Base-by-base conservation (phyloP, 2,888 invertebrate genomes). In the Epinotia nisella region DNA sequence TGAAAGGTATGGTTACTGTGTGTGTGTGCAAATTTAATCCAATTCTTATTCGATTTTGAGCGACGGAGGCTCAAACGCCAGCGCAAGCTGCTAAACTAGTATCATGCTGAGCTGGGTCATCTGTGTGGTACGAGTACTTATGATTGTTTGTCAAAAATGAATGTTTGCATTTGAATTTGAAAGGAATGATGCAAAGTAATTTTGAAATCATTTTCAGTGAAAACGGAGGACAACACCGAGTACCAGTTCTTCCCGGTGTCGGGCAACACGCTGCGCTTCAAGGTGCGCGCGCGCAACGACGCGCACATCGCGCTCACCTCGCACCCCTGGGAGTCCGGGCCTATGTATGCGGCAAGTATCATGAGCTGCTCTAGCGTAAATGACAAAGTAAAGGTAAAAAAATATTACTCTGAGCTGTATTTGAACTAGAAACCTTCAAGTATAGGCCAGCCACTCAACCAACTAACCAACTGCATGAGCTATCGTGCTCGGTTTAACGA, bases 261-360 rank as follows among this genome's bases (percentile, higher is more conserved):
- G 4, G 41, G 41, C 1, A 66, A 39, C 0, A 15, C 10, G 39
- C 39, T 55, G 15, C 21, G n/a, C 15, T 24, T 66, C 39, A 66
- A 39, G 11, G 65, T 66, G 9, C 55, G 39, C n/a, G 65, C 65
- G 2, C 21, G 41, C 19, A 65, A 55, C 10, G 65, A 65, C 11
- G 65, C 65, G 13, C 65, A 65, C 19, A n/a, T 65, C 2, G 65
- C 55, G 39, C 55, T 66, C 53, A 10, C 65, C 11, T 19, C 39
- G n/a, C 39, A 39, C 5, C 55, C 55, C 5, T 21, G 39, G 39
- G 55, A 66, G 19, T 55, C 65, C 1, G 55, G 15, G 0, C 65
- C 65, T 1, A 39, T 55, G 55, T 66, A 66, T 5, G 65, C 55
- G 55, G 65, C 4, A 49, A 24, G 62, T 45, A 19, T 17, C 17